Evolutionary conservation across 53 echinoderm and acorn worm genomes (phyloP).

Genomic region (Apostichopus leukothele): DNA sequence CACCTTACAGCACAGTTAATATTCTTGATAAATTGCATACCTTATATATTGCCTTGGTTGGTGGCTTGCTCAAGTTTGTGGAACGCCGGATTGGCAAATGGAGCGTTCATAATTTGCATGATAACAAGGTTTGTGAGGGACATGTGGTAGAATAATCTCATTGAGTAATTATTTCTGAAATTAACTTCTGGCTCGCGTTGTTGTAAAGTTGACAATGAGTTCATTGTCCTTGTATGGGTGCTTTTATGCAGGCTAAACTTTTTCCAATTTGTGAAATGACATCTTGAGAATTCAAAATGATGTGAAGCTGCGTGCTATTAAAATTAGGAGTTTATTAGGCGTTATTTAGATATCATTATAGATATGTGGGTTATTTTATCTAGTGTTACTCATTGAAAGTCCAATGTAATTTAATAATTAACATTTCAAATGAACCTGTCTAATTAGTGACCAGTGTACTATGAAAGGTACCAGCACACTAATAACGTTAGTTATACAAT

Average conservation of each 20-base stretch:
- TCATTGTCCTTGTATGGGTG: background rate
- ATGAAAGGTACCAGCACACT: too few relatives aligned
- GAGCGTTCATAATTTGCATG: background rate
- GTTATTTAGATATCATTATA: too few relatives aligned
- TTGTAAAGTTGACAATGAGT: background rate
- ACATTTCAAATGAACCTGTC: too few relatives aligned
- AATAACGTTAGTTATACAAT: too few relatives aligned
- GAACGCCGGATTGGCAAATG: background rate
- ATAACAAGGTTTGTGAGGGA: background rate
- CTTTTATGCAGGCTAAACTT: background rate
- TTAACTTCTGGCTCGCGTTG: background rate
- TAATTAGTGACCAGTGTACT: too few relatives aligned
- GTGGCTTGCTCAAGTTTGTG: background rate
- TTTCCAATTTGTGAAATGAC: too few relatives aligned
- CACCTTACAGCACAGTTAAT: background rate
- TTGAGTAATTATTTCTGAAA: background rate
- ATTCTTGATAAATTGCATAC: background rate
- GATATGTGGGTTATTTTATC: too few relatives aligned
- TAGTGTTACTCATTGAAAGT: too few relatives aligned
- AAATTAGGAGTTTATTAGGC: too few relatives aligned
- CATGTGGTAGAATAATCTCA: background rate
- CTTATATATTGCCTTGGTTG: background rate
- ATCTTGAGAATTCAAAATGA: too few relatives aligned
- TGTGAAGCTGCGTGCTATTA: too few relatives aligned
- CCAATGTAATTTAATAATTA: too few relatives aligned